Percentiles rank a stretch among this genome's conserved stretches.
These are phyloP conservation scores for Icerya purchasi DNA, from an alignment of 2,888 invertebrate genomes.

Conservation along the genomic window DNA sequence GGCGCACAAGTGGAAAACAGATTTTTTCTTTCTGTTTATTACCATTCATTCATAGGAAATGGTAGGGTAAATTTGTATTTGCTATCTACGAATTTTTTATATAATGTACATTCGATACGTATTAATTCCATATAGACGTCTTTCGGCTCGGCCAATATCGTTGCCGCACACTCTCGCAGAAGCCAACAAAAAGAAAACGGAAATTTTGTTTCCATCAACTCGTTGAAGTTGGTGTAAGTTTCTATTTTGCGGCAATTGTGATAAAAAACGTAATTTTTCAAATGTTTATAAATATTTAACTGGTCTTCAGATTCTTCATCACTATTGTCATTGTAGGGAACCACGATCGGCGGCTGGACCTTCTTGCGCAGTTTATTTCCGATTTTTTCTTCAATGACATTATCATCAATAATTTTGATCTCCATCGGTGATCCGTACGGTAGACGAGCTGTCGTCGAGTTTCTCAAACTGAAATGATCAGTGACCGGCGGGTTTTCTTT, in stretches of 20 bases:
- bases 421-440: too few relatives aligned
- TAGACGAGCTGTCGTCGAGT: too few relatives aligned
- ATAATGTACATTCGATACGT: background rate
- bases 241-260: background rate
- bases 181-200: slow-evolving; percentile 6
- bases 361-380: too few relatives aligned
- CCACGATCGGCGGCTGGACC: too few relatives aligned
- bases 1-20: too few relatives aligned
- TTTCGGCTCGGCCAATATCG: background rate
- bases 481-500: too few relatives aligned
- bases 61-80: background rate
- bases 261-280: slow-evolving; percentile 1
- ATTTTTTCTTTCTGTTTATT: too few relatives aligned
- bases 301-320: background rate
- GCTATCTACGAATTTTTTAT: background rate
- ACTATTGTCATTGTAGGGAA: too few relatives aligned
- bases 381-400: too few relatives aligned
- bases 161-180: slow-evolving; percentile 1
- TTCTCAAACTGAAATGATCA: too few relatives aligned
- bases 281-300: background rate
- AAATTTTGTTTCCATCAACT: background rate
- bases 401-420: too few relatives aligned
- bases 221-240: background rate
- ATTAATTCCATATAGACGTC: slow-evolving; percentile 7
- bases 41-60: slow-evolving; percentile 2